Evolutionary conservation across 2,797 vertebrate genomes (phyloP), one percentile per base, ranked within the genome.

Genomic region (Channa striata): DNA sequence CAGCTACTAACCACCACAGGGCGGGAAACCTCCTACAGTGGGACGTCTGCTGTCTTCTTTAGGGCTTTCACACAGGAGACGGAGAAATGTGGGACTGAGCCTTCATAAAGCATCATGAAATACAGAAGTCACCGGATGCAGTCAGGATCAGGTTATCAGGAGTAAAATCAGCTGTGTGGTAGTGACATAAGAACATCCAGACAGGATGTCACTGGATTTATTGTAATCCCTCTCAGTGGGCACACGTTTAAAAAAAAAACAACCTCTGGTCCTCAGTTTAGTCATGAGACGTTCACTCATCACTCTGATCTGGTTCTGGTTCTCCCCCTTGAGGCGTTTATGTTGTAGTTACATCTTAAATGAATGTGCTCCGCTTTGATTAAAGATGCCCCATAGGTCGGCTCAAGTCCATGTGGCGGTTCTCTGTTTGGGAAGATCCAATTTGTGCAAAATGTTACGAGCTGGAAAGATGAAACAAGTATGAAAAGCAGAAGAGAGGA

Each of bases 1-100:
- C 49, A 80, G 80, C 70, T 80, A 68, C 48, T 19, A 60, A 74
- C 59, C 68, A 51, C 78, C 69, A 75, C 74, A 60, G 49, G 53
- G 34, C 42, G 47, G 63, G 73, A 73, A 80, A 23, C 76, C 72
- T 65, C 62, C 66, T 50, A 10, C 50, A 39, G 17, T 4, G 0
- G 34, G 50, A n/a, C 11, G 2, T 54, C 25, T 48, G 16, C 44
- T 6, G 25, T 53, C 52, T 43, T 46, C 37, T 30, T 43, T 44
- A 4, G 56, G 47, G 36, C 20, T 8, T 46, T 14, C 65, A 42
- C 56, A 16, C 0, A 10, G 52, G 19, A 36, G 52, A 11, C 37
- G 56, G 10, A 42, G 6, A 58, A 44, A 25, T 43, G 44, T 20
- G 12, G 17, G 50, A 48, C 36, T 63, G 36, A 70, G 47, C 25